Base-by-base conservation (phyloP, 2,888 invertebrate species). In the Sycophila texana region DNA sequence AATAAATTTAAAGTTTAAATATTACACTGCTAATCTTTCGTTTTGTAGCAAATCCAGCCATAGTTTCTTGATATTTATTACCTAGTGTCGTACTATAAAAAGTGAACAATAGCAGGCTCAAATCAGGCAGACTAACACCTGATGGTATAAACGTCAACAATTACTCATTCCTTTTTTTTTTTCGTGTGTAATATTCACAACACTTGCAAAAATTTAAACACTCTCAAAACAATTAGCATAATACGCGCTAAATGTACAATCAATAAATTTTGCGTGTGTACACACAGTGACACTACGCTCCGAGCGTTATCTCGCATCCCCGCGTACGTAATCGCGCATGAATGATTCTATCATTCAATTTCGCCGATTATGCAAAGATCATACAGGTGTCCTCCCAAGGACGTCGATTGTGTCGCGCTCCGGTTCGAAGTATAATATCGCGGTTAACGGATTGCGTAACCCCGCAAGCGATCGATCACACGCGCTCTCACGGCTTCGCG, bases 341-440 rank as follows among this genome's bases (percentile, higher is more conserved):
- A 66, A 51, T 39, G 51, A 13, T 22, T n/a, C 22, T 26, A 49
- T 51, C 39, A 53, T 20, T 16, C 16, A 75, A 49, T 68, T 68
- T 75, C 61, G 13, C 20, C 60, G 58, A 68, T 51, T 55, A 61
- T 68, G 55, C 47, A 70, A 63, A 60, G 26, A 47, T 77, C 71
- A 58, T 72, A 84, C 85, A 84, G 84, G 84, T 85, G 85, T 85
- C 85, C 80, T 79, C 57, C 82, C 85, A 85, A 85, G 85, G 85
- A 85, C 85, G 63, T 72, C 72, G 71, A 66, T 72, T 71, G 77
- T 77, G 77, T 14, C 30, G 51, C 30, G 30, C 60, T 57, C 58
- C 4, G 22, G 71, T 14, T 61, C 16, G n/a, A 20, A 16, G 67
- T 65, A 66, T 71, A 47, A 71, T 77, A 26, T 71, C 65, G 71